Evolutionary conservation across 64 coral and sea anemone genomes (phyloP), one percentile per base, ranked within the genome.

Genomic region (Platygyra sinensis): DNA sequence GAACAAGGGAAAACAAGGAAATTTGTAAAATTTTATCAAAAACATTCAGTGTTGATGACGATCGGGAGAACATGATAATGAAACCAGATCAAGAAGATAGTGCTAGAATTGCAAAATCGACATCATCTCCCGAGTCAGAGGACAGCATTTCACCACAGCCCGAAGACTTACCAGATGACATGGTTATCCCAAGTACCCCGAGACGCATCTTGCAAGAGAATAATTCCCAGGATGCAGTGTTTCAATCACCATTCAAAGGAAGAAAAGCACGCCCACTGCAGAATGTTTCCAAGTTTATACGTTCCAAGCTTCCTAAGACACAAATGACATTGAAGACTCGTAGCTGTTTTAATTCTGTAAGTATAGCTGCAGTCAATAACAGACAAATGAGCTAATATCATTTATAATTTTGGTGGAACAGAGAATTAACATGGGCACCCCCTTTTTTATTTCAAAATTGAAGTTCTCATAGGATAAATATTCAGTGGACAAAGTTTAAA

Each of bases 281-380:
- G n/a, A 85, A 85, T 85, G 63, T 10, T 18, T 71, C 62, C 62
- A 85, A 85, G 62, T 85, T 71, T 72, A 7, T 33, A 51, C 42
- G 10, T 13, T 85, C 81, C 38, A 85, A 85, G 67, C 81, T 85
- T 72, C 81, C 81, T 63, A 69, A 67, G 38, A 85, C 81, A 20
- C 62, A 85, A 12, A 85, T 85, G 81, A 85, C 81, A 1, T 32
- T 85, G 18, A 85, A 69, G 63, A 85, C 81, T 13, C 62, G 81
- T 13, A 85, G 81, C 63, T 85, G 62, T 52, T 85, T 85, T 71
- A 85, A 85, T 85, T 85, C 81, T 71, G 81, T 85, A 51, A 85
- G 81, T 85, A 25, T 57, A 6, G 42, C 42, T 46, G 42, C 4
- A 46, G 42, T 36, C 33, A 46, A 46, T 7, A 39, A 39, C 38